phyloP scores from a whole-genome alignment of 2,113 vertebrate species.

The Tachysurus fulvidraco region DNA sequence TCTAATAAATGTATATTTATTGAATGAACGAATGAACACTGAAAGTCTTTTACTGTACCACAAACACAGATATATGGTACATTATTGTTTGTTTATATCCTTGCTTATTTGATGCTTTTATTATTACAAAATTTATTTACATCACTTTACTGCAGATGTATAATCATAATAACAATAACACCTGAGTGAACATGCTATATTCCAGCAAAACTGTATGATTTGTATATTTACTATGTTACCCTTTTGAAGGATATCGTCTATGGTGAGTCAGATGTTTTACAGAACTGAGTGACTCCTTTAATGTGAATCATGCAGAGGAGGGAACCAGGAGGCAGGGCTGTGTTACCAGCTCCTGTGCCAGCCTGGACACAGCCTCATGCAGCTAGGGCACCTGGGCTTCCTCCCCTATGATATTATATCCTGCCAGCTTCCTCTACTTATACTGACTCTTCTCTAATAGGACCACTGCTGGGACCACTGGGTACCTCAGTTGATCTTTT shows the following conservation, averaged over 20 bases:
- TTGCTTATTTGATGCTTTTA: background rate
- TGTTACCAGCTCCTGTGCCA: slow-evolving; percentile 40
- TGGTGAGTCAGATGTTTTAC: slow-evolving; percentile 30
- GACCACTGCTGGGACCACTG: slow-evolving; percentile 2
- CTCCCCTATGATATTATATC: slow-evolving; percentile 9
- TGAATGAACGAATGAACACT: background rate
- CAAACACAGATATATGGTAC: background rate
- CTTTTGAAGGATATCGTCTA: slow-evolving; percentile 7
- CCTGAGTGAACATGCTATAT: background rate
- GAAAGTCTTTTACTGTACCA: background rate
- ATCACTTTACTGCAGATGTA: background rate
- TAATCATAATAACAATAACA: background rate
- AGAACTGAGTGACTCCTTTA: slow-evolving; percentile 6
- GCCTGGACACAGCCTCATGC: background rate
- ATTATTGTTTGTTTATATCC: background rate
- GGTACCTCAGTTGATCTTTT: background rate
- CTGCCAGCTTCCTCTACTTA: background rate
- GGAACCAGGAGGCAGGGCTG: slow-evolving; percentile 33
- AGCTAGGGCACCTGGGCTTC: slow-evolving; percentile 26
- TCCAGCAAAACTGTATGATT: background rate
- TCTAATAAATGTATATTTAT: background rate
- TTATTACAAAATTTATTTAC: background rate
- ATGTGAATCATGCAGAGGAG: slow-evolving; percentile 12
- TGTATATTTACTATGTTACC: slow-evolving; percentile 11
- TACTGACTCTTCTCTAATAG: background rate